These are phyloP conservation scores for Nymphalis urticae DNA, from an alignment of 2,888 invertebrate species.

Conservation along the genomic window DNA sequence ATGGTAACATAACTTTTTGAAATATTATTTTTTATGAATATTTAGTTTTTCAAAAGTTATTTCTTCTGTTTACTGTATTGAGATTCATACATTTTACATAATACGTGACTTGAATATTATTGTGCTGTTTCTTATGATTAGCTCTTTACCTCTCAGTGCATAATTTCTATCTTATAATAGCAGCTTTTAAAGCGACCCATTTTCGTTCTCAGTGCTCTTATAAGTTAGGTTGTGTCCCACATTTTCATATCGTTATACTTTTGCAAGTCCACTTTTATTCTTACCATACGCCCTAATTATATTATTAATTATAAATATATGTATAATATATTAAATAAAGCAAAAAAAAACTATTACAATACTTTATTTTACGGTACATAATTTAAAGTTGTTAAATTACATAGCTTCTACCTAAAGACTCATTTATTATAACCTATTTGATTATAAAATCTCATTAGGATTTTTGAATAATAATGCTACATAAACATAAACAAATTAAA, in stretches of 20 bases:
- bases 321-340: too few relatives aligned
- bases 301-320: too few relatives aligned
- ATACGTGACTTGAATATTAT: conserved; percentile 1
- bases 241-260: conserved; percentile 26
- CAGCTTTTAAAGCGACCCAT: conserved; percentile 34
- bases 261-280: conserved; percentile 7
- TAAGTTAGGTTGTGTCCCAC: conserved; percentile 30
- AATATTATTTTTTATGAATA: too few relatives aligned
- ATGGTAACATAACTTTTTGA: too few relatives aligned
- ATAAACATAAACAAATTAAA: not conserved
- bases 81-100: not conserved
- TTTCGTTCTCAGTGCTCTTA: conserved; percentile 32
- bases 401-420: too few relatives aligned
- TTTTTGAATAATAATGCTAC: not conserved
- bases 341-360: too few relatives aligned
- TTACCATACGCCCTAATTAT: not conserved
- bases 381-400: too few relatives aligned
- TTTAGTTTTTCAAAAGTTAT: too few relatives aligned
- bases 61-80: not conserved
- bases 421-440: not conserved
- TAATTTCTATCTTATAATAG: conserved; percentile 34
- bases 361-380: too few relatives aligned
- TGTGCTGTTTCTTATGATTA: conserved; percentile 15
- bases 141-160: conserved; percentile 15
- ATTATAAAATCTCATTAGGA: not conserved